Percentiles rank a stretch among this genome's conserved stretches.
Conservation (phyloP, 2,888 invertebrate genomes). For the Ephialtes manifestator region DNA sequence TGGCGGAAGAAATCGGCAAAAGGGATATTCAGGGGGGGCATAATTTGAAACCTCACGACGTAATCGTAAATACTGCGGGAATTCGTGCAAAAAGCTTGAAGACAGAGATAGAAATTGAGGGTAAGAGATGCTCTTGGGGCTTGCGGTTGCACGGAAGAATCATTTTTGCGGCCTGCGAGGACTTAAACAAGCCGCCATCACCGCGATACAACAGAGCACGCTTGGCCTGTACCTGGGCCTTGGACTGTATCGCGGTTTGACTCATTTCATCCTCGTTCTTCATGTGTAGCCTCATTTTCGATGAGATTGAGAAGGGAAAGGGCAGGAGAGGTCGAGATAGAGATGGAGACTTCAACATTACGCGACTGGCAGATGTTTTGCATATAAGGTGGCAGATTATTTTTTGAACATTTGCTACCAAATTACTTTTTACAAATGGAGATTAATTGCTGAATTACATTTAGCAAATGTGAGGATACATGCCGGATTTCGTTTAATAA, state of each 20-base stretch:
- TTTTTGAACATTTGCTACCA: no score
- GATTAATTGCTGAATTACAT: no score
- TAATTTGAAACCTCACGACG: conserved; percentile 51
- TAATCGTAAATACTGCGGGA: conserved; percentile 77
- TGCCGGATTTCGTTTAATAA: no score
- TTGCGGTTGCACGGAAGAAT: conserved; percentile 73
- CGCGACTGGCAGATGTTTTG: no score
- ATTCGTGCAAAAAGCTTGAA: conserved; percentile 75
- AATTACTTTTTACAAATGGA: no score
- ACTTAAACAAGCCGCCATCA: conserved; percentile 67
- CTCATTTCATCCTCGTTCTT: conserved; percentile 59
- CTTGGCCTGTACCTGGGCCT: conserved; percentile 14
- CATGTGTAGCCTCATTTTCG: conserved; percentile 33
- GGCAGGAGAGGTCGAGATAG: background rate
- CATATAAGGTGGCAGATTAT: no score
- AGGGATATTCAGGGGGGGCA: conserved; percentile 60
- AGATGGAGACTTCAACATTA: background rate
- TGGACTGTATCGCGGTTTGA: conserved; percentile 52
- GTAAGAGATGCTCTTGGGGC: conserved; percentile 19
- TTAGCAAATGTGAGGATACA: no score
- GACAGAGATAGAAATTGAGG: conserved; percentile 44
- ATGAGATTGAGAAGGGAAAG: conserved; percentile 5
- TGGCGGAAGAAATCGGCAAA: conserved; percentile 36
- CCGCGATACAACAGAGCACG: conserved; percentile 42
- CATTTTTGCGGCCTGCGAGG: conserved; percentile 75